These are phyloP conservation scores for Tyto alba DNA, from an alignment of 2,113 vertebrate genomes.

Conservation along the genomic window DNA sequence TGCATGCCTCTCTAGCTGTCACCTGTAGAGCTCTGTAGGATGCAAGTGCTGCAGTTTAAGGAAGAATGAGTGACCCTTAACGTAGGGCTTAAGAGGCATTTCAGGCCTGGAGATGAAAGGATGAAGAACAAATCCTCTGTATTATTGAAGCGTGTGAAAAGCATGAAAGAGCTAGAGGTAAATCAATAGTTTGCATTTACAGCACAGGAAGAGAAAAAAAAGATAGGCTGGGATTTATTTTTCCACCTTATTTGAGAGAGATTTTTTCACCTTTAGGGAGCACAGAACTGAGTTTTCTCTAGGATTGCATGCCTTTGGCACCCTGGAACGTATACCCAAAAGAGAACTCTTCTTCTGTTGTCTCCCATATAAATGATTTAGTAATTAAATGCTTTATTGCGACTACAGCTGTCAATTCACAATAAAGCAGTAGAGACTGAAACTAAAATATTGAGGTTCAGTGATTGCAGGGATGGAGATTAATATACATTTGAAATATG, in stretches of 20 bases:
- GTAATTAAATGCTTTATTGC: neutral
- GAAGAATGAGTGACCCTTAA: neutral
- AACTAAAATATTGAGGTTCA: neutral
- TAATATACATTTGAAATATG: neutral
- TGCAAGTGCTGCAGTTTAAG: neutral
- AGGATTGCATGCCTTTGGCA: neutral
- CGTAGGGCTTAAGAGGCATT: neutral
- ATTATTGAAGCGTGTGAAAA: slow-evolving; percentile 53
- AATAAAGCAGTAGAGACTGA: neutral
- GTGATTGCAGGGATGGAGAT: neutral
- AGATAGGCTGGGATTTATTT: slow-evolving; percentile 49
- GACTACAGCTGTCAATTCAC: neutral
- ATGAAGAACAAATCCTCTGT: slow-evolving; percentile 60
- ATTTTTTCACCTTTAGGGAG: neutral
- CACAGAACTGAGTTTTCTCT: neutral
- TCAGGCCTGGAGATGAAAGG: slow-evolving; percentile 50
- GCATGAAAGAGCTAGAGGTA: slow-evolving; percentile 38
- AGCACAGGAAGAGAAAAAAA: neutral
- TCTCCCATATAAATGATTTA: neutral
- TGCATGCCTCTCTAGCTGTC: neutral
- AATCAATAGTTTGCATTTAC: slow-evolving; percentile 68
- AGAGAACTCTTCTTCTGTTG: neutral
- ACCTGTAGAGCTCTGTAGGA: neutral
- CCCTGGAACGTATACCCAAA: neutral
- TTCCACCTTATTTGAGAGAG: slow-evolving; percentile 44